These are phyloP conservation scores for Aproaerema taeniolella DNA, from an alignment of 2,888 invertebrate genomes.

Conservation along the genomic window DNA sequence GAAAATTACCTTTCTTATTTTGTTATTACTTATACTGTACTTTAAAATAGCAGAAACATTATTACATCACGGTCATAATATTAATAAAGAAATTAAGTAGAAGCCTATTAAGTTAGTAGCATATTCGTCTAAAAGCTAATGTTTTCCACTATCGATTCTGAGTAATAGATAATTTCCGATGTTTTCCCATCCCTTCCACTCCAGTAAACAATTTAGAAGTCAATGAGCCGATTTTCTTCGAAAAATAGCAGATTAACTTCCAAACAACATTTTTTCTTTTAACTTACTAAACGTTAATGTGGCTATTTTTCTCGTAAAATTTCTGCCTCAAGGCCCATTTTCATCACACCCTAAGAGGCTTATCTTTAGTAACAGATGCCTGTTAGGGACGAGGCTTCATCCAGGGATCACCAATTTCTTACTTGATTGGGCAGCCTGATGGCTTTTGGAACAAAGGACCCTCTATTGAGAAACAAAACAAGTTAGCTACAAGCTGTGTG, in stretches of 20 bases:
- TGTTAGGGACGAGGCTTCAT: slow-evolving; percentile 36
- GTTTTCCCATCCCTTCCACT: no score
- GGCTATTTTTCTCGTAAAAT: slow-evolving; percentile 34
- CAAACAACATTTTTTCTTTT: slow-evolving; percentile 9
- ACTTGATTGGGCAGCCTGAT: slow-evolving; percentile 69
- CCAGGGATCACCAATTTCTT: slow-evolving; percentile 68
- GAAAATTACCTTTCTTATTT: no score
- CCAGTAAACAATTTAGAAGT: no score
- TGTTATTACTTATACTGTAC: no score
- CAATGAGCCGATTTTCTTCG: no score
- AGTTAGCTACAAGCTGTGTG: slow-evolving; percentile 7
- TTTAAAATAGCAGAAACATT: no score
- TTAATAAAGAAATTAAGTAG: no score
- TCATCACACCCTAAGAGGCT: slow-evolving; percentile 53
- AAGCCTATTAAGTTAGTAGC: no score
- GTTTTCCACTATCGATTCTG: no score
- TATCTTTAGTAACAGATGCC: slow-evolving; percentile 53
- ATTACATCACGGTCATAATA: no score
- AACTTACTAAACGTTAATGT: slow-evolving; percentile 22
- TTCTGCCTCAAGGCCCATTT: slow-evolving; percentile 47
- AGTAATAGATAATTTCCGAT: no score
- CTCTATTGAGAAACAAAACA: slow-evolving; percentile 35
- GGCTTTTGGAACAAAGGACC: slow-evolving; percentile 63
- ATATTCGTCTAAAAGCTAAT: no score
- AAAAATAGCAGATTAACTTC: slow-evolving; percentile 12